Evolutionary conservation across 2,113 vertebrate species (phyloP).

Genomic region (Aphelocoma coerulescens): DNA sequence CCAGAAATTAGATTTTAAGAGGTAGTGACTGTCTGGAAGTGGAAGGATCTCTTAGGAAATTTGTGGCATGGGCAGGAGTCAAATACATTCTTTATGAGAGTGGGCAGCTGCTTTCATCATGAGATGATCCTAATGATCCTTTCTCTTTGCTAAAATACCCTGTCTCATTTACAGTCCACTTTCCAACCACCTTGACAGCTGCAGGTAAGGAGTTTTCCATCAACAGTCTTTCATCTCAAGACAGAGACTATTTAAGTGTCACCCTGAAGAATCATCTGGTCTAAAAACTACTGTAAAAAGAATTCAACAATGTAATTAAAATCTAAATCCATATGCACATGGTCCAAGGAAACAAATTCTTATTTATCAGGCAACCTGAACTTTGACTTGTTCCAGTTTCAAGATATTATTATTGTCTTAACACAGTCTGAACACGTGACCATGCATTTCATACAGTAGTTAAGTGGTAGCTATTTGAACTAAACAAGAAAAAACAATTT

Average conservation of each 20-base stretch:
- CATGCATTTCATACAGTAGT: not conserved
- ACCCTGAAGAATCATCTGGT: not conserved
- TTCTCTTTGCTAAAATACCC: not conserved
- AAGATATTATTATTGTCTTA: not conserved
- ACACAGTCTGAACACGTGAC: not conserved
- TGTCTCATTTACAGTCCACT: not conserved
- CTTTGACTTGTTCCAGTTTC: not conserved
- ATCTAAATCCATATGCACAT: not conserved
- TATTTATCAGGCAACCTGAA: not conserved
- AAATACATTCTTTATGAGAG: not conserved
- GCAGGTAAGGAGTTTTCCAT: not conserved
- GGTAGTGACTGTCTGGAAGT: not conserved
- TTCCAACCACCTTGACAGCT: not conserved
- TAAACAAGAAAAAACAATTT: not conserved
- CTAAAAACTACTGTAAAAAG: not conserved
- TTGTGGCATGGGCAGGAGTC: not conserved
- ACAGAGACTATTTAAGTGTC: not conserved
- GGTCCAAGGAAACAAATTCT: not conserved
- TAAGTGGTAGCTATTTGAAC: not conserved
- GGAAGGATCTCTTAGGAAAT: not conserved
- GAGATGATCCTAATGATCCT: not conserved
- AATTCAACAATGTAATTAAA: not conserved
- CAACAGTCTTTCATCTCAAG: not conserved
- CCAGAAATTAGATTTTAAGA: not conserved
- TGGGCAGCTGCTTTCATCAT: not conserved